phyloP scores from a whole-genome alignment of 2,797 vertebrate genomes.

The Anguilla anguilla region DNA sequence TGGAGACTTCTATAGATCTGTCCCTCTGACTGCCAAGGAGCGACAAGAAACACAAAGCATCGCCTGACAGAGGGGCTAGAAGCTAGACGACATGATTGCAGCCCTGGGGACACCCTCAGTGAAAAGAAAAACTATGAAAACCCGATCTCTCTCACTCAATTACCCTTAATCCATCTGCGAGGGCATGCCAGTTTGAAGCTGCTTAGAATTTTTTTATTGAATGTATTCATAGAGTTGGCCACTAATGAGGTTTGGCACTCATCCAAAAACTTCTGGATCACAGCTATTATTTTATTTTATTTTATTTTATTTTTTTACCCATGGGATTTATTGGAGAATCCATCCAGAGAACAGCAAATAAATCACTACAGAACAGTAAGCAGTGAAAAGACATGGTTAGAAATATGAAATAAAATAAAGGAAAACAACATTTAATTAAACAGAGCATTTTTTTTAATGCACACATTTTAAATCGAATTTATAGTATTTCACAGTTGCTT shows the following conservation, averaged over 20 bases:
- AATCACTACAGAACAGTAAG: background rate
- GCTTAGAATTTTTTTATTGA: background rate
- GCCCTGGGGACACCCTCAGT: background rate
- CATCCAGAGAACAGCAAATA: background rate
- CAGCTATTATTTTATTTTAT: background rate
- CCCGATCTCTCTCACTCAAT: background rate
- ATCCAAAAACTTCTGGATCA: background rate
- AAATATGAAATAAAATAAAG: constrained; percentile 1
- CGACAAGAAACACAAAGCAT: background rate
- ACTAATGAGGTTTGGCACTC: constrained; percentile 7
- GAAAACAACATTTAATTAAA: background rate
- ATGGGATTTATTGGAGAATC: background rate
- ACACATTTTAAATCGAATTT: background rate
- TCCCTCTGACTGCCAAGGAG: background rate
- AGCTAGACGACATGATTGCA: background rate
- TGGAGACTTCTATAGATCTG: background rate
- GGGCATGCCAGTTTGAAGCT: constrained; percentile 6
- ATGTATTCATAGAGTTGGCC: background rate
- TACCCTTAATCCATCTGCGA: constrained; percentile 6
- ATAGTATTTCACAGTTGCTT: too few species aligned
- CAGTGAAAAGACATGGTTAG: background rate
- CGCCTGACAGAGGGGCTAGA: background rate
- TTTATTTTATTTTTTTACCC: background rate
- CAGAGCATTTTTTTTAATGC: background rate
- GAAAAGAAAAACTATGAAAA: constrained; percentile 8